Conservation (phyloP, 2,888 invertebrate species). For the Dione juno region DNA sequence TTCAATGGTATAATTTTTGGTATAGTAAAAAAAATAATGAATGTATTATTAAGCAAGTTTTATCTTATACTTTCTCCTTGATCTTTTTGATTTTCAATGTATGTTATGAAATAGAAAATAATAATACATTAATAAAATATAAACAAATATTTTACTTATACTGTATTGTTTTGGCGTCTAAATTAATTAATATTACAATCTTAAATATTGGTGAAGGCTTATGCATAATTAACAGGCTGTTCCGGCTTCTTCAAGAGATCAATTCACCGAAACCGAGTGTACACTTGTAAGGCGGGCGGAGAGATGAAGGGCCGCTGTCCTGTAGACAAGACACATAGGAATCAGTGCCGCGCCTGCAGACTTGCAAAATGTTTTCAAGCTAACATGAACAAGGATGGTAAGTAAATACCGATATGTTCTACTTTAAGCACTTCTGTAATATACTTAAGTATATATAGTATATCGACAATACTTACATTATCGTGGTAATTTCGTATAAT, state of each 20-base stretch:
- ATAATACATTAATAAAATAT: too few relatives aligned
- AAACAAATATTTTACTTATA: too few relatives aligned
- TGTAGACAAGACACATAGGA: constrained; percentile 97
- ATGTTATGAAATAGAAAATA: too few relatives aligned
- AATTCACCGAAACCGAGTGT: constrained; percentile 97
- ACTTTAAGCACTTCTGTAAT: too few relatives aligned
- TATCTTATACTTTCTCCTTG: too few relatives aligned
- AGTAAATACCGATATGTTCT: constrained; percentile 65
- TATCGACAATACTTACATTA: too few relatives aligned
- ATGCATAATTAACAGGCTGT: constrained; percentile 85
- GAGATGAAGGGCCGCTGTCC: constrained; percentile 96
- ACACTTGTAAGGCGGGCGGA: constrained; percentile 98
- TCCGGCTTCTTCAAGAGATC: constrained; percentile 98
- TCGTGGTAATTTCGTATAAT: too few relatives aligned
- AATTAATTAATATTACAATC: not conserved
- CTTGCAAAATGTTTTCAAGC: constrained; percentile 97
- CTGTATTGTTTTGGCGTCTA: not conserved
- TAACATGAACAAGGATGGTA: constrained; percentile 99
- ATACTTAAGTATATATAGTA: too few relatives aligned
- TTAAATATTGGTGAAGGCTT: not conserved
- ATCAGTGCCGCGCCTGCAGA: constrained; percentile 98
- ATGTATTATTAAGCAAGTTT: too few relatives aligned
- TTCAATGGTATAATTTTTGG: too few relatives aligned
- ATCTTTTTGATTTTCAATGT: too few relatives aligned
- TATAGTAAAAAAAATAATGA: too few relatives aligned